Conservation (phyloP, 2,888 invertebrate genomes). For the Galeruca laticollis region DNA sequence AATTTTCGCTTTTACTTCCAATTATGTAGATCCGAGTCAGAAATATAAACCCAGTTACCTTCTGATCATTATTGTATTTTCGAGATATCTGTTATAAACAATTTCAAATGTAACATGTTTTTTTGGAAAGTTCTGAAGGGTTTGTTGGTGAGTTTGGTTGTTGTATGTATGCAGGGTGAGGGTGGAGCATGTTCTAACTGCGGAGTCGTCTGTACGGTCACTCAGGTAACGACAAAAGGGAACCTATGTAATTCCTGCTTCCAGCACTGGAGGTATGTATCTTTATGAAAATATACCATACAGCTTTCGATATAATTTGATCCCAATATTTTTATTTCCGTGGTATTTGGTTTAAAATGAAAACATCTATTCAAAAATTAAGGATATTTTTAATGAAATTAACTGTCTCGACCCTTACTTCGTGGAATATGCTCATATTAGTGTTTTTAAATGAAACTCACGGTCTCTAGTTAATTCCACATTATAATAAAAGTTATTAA, state of each 20-base stretch:
- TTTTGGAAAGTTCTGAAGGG: slow-evolving; percentile 14
- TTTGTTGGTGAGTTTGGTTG: slow-evolving; percentile 62
- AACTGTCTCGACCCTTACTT: too few relatives aligned
- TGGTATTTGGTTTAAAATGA: too few relatives aligned
- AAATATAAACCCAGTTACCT: too few relatives aligned
- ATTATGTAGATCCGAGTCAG: too few relatives aligned
- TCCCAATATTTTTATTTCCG: slow-evolving; percentile 14
- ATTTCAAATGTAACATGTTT: neutral
- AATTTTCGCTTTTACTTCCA: too few relatives aligned
- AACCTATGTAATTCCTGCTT: slow-evolving; percentile 86
- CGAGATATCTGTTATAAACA: neutral
- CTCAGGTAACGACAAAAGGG: slow-evolving; percentile 82
- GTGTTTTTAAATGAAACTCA: too few relatives aligned
- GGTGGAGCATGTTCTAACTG: slow-evolving; percentile 71
- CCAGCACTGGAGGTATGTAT: slow-evolving; percentile 85
- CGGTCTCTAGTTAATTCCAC: too few relatives aligned
- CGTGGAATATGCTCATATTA: too few relatives aligned
- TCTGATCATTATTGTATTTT: slow-evolving; percentile 1
- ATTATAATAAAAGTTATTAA: too few relatives aligned
- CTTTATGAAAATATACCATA: slow-evolving; percentile 9
- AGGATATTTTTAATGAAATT: neutral
- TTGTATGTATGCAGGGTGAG: slow-evolving; percentile 66
- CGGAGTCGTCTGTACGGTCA: slow-evolving; percentile 80
- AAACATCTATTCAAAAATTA: neutral
- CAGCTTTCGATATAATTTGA: slow-evolving; percentile 23